These are phyloP conservation scores for Colaptes auratus DNA, from an alignment of 2,113 vertebrate species.

Conservation along the genomic window DNA sequence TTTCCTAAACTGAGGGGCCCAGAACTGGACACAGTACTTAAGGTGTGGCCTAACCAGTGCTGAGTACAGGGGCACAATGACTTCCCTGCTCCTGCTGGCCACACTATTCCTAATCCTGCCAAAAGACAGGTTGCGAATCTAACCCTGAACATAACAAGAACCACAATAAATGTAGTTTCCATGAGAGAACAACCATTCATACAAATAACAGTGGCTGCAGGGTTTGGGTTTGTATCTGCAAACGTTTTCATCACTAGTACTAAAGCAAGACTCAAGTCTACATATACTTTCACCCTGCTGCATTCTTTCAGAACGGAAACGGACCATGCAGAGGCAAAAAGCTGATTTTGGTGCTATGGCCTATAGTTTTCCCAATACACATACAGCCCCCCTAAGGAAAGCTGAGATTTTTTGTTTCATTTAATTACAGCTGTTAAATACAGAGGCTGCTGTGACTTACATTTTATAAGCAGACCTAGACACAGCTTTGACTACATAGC, in stretches of 20 bases:
- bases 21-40: too few species aligned
- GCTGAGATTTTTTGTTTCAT: background rate
- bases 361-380: background rate
- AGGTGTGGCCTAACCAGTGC: too few species aligned
- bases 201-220: background rate
- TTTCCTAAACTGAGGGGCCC: too few species aligned
- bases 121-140: background rate
- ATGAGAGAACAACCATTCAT: background rate
- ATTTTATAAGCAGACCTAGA: background rate
- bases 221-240: background rate
- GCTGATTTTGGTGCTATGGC: background rate
- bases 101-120: background rate
- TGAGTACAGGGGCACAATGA: too few species aligned
- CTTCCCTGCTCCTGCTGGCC: too few species aligned
- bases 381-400: fast-evolving
- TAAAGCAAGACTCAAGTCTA: background rate
- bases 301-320: background rate
- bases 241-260: background rate
- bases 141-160: background rate
- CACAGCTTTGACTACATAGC: background rate
- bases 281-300: background rate
- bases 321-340: background rate
- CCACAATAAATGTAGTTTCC: background rate
- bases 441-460: background rate
- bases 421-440: background rate